Percentiles rank a stretch among this genome's conserved stretches.
phyloP scores from a whole-genome alignment of 2,797 vertebrate species.

The Argyrosomus regius region DNA sequence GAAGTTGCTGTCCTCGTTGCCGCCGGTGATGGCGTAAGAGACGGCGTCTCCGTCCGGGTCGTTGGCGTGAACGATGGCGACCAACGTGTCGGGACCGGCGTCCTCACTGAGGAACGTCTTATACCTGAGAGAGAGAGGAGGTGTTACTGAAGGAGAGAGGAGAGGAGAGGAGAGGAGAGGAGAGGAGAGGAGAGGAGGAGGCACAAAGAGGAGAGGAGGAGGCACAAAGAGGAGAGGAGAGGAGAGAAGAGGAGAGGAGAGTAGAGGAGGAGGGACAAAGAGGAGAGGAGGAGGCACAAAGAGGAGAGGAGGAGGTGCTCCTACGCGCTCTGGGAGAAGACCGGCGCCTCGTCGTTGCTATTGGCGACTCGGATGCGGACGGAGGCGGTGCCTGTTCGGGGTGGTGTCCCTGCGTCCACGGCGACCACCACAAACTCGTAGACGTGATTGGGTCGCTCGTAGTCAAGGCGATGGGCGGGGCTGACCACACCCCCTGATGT shows the following conservation, averaged over 20 bases:
- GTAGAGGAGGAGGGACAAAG: too few species aligned
- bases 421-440: constrained; percentile 93
- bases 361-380: constrained; percentile 89
- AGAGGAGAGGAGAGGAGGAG: neutral
- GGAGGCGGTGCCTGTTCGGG: constrained; percentile 90
- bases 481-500: constrained; percentile 86
- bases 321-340: constrained; percentile 92
- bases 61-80: constrained; percentile 90
- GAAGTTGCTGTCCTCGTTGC: constrained; percentile 94
- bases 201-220: neutral
- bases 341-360: constrained; percentile 89
- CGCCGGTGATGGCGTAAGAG: constrained; percentile 90
- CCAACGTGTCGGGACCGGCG: constrained; percentile 91
- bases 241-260: too few species aligned
- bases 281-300: too few species aligned
- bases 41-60: constrained; percentile 92
- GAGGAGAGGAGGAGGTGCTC: constrained; percentile 18
- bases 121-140: constrained; percentile 81
- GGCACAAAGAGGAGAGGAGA: too few species aligned
- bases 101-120: constrained; percentile 93
- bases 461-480: constrained; percentile 88
- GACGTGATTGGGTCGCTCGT: constrained; percentile 90
- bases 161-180: neutral
- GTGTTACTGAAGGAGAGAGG: neutral
- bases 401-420: constrained; percentile 87